phyloP scores from a whole-genome alignment of 2,797 vertebrate species.

The Limosa lapponica region DNA sequence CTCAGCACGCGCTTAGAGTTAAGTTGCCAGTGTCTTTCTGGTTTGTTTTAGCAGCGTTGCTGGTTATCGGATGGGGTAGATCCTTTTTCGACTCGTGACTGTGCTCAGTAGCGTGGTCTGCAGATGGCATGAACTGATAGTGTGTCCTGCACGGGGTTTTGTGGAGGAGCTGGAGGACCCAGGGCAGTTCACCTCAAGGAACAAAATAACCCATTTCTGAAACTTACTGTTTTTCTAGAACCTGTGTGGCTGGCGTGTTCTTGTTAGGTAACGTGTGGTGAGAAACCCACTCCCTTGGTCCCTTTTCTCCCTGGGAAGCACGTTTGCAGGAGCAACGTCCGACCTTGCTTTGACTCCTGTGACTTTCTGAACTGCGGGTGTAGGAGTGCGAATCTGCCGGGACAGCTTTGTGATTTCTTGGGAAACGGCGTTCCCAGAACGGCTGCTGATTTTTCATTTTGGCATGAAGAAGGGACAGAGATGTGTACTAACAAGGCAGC shows the following conservation, averaged over 20 bases:
- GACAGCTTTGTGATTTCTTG: background rate
- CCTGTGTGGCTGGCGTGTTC: background rate
- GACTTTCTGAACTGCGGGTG: slow-evolving; percentile 49
- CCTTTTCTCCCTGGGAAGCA: background rate
- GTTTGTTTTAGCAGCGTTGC: background rate
- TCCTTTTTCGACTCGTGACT: background rate
- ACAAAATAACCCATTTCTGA: background rate
- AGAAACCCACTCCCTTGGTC: background rate
- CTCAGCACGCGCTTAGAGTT: fast-evolving
- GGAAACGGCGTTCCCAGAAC: background rate
- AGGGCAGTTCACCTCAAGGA: background rate
- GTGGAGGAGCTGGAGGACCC: background rate
- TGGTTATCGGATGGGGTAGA: background rate
- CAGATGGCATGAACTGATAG: background rate
- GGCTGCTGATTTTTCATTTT: slow-evolving; percentile 18
- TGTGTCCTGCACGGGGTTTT: background rate
- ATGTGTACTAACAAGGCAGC: slow-evolving; percentile 18
- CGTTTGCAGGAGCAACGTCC: background rate
- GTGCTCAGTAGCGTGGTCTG: background rate
- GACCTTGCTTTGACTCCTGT: slow-evolving; percentile 39
- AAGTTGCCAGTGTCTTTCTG: background rate
- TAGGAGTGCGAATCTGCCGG: slow-evolving; percentile 22
- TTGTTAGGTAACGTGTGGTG: background rate
- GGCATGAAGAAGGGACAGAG: slow-evolving; percentile 20
- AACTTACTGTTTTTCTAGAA: background rate